A percentile compares a stretch with the other conserved stretches of the same genome.
Conservation (phyloP, 2,113 vertebrate genomes). For the Pelobates fuscus region DNA sequence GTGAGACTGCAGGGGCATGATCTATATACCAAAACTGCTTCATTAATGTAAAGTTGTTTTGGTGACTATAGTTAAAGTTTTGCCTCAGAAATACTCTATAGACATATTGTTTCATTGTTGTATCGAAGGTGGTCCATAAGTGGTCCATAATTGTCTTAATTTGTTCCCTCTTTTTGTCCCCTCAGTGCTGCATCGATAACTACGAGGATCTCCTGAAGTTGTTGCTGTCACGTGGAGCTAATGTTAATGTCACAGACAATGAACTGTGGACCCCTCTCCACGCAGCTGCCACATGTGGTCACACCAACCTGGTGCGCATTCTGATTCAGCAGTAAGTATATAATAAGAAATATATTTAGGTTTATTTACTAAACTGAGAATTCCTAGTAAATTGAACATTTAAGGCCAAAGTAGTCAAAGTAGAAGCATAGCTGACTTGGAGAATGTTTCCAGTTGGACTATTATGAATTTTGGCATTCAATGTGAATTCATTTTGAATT, state of each 20-base stretch:
- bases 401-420: too few relatives aligned
- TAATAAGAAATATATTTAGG: not conserved
- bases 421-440: too few relatives aligned
- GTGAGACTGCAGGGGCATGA: too few relatives aligned
- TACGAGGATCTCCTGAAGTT: constrained; percentile 95
- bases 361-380: not conserved
- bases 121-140: too few relatives aligned
- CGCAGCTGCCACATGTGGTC: constrained; percentile 92
- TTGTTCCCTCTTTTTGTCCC: constrained; percentile 30
- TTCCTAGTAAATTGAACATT: too few relatives aligned
- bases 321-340: constrained; percentile 89
- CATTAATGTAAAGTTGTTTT: too few relatives aligned
- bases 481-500: too few relatives aligned
- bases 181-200: constrained; percentile 97
- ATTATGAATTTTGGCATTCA: constrained; percentile 15
- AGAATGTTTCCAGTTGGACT: too few relatives aligned
- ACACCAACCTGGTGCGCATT: constrained; percentile 91
- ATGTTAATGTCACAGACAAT: constrained; percentile 91
- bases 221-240: constrained; percentile 84
- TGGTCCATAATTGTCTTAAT: not conserved
- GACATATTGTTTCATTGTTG: too few relatives aligned
- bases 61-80: too few relatives aligned
- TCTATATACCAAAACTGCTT: too few relatives aligned
- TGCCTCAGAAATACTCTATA: too few relatives aligned
- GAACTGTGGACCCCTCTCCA: constrained; percentile 96